Conservation (phyloP, 2,888 invertebrate species). For the Anthrax anthrax region DNA sequence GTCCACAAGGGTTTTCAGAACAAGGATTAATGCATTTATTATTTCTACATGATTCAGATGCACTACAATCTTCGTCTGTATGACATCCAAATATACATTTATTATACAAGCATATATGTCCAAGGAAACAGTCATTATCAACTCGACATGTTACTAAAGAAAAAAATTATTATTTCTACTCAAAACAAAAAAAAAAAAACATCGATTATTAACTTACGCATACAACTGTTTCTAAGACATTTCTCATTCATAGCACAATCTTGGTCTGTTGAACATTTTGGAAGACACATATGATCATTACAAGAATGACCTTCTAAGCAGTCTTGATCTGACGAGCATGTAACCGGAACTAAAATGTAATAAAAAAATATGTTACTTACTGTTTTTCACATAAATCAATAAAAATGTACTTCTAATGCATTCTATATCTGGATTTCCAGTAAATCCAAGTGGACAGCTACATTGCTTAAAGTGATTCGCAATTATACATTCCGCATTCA, state of each 20-base stretch:
- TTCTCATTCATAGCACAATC: constrained; percentile 83
- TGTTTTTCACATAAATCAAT: too few relatives aligned
- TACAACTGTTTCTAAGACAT: constrained; percentile 66
- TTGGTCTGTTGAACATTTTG: constrained; percentile 58
- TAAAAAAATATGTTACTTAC: too few relatives aligned
- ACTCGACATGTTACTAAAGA: constrained; percentile 65
- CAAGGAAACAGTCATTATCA: constrained; percentile 84
- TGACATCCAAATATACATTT: constrained; percentile 79
- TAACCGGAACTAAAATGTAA: constrained; percentile 56
- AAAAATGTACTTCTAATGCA: constrained; percentile 73
- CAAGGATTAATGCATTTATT: constrained; percentile 74
- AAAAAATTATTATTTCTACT: neutral
- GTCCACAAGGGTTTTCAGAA: constrained; percentile 62
- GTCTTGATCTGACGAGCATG: constrained; percentile 54
- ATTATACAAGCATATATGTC: constrained; percentile 75
- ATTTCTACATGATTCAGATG: constrained; percentile 64
- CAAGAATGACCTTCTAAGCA: constrained; percentile 61
- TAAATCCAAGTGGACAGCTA: constrained; percentile 70
- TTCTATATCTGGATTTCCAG: constrained; percentile 69
- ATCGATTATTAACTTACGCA: constrained; percentile 42
- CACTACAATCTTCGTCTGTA: constrained; percentile 74
- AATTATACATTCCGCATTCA: constrained; percentile 64
- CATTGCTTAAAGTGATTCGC: constrained; percentile 63
- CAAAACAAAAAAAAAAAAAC: neutral
- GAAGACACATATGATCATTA: constrained; percentile 68